Evolutionary conservation across 1,140 invertebrate species (phyloP).

Genomic region (Drosophila burlai): DNA sequence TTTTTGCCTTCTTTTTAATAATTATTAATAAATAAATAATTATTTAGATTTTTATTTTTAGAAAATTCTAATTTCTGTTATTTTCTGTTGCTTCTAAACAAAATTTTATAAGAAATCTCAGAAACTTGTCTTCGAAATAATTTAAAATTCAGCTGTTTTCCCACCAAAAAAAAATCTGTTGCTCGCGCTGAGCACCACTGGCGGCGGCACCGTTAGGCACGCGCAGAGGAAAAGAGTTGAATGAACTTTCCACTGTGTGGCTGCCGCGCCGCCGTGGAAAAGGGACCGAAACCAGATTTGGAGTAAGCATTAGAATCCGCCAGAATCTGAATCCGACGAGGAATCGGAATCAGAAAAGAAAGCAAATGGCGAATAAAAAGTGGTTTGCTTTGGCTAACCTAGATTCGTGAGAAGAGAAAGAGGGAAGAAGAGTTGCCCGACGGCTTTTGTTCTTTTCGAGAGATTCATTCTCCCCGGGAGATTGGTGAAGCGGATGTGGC

Average conservation of each 20-base stretch:
- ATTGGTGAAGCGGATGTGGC: conserved; percentile 67
- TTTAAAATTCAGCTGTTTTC: neutral
- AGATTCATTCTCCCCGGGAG: conserved; percentile 9
- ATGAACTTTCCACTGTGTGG: conserved; percentile 66
- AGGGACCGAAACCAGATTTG: conserved; percentile 58
- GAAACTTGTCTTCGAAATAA: too few species aligned
- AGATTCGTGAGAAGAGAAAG: conserved; percentile 28
- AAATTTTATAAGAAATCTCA: neutral
- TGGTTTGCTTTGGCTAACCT: conserved; percentile 42
- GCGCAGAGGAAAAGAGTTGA: conserved; percentile 68
- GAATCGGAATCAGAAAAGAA: conserved; percentile 55
- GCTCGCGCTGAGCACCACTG: conserved; percentile 17
- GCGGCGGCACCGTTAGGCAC: conserved; percentile 49
- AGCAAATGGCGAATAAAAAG: conserved; percentile 57
- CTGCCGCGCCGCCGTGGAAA: conserved; percentile 64
- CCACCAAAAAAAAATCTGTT: neutral
- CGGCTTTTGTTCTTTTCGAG: conserved; percentile 31
- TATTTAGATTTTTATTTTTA: neutral
- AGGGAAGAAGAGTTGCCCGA: conserved; percentile 33
- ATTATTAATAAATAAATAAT: neutral
- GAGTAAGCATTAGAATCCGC: conserved; percentile 22
- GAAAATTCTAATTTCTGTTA: too few species aligned
- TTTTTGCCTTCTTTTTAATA: too few species aligned
- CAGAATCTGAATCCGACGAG: conserved; percentile 11
- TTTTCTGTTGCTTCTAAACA: neutral